A percentile compares a stretch with the other conserved stretches of the same genome.
These are phyloP conservation scores for Nesidiocoris tenuis DNA, from an alignment of 2,888 invertebrate genomes.

Conservation along the genomic window DNA sequence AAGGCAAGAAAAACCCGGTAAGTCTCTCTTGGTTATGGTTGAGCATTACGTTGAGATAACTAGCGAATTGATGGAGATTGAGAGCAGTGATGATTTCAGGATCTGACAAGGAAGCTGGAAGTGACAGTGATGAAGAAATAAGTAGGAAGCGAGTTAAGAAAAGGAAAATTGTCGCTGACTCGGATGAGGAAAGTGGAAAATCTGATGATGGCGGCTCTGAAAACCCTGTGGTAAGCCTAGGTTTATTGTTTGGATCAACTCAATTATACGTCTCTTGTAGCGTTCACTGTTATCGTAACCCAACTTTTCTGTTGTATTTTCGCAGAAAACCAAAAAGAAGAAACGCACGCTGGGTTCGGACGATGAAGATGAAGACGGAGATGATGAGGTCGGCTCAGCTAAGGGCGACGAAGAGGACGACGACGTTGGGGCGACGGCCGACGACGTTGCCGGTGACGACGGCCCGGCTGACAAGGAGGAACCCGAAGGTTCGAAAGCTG, in stretches of 20 bases:
- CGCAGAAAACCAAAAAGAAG: conserved; percentile 27
- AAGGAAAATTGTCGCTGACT: conserved; percentile 59
- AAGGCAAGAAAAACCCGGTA: conserved; percentile 43
- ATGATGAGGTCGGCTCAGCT: conserved; percentile 50
- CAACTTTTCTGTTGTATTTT: conserved; percentile 9
- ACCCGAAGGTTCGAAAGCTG: conserved; percentile 48
- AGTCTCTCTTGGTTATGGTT: conserved; percentile 1
- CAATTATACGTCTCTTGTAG: no score
- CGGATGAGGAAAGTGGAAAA: conserved; percentile 60
- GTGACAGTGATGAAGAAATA: conserved; percentile 46
- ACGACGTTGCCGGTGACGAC: conserved; percentile 34
- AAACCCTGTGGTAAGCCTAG: conserved; percentile 5
- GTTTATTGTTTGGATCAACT: no score
- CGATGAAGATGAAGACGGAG: conserved; percentile 47
- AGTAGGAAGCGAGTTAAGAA: conserved; percentile 53
- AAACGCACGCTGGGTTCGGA: conserved; percentile 53
- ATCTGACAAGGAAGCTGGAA: conserved; percentile 24
- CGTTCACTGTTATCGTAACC: not conserved
- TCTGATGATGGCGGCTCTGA: conserved; percentile 50
- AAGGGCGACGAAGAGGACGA: conserved; percentile 45
- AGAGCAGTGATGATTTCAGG: no score
- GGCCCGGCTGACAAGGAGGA: conserved; percentile 48
- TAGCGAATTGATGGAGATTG: no score
- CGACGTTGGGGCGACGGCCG: conserved; percentile 43
- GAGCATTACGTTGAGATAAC: no score